These are phyloP conservation scores for Pentamera pediparva DNA, from an alignment of 53 echinoderm and acorn worm species.

Conservation along the genomic window DNA sequence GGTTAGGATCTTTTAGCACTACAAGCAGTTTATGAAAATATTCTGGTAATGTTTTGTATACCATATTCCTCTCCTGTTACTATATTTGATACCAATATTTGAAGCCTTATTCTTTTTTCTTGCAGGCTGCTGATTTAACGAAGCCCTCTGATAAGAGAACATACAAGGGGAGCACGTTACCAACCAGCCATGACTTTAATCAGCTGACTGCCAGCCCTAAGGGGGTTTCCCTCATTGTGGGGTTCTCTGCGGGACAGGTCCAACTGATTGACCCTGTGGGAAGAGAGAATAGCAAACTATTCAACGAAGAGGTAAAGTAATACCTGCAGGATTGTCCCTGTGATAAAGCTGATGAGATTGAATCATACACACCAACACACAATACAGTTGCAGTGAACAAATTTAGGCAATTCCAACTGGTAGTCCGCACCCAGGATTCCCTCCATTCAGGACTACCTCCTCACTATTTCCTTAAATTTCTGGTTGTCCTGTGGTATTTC, in stretches of 20 bases:
- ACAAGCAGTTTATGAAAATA: no score
- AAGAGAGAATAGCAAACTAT: constrained; percentile 89
- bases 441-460: no score
- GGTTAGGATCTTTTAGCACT: no score
- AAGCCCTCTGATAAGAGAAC: constrained; percentile 93
- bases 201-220: constrained; percentile 94
- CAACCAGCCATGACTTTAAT: constrained; percentile 95
- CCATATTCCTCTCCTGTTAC: no score
- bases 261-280: constrained; percentile 94
- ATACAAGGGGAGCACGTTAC: constrained; percentile 92
- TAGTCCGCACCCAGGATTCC: no score
- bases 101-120: constrained; percentile 8
- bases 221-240: constrained; percentile 79
- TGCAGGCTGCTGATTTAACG: constrained; percentile 90
- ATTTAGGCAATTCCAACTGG: no score
- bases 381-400: no score
- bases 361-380: no score
- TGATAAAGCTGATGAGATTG: no score
- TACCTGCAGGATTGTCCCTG: no score
- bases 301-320: constrained; percentile 80
- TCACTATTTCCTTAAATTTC: neutral
- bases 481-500: neutral
- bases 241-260: constrained; percentile 97
- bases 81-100: no score
- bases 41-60: no score